Evolutionary conservation across 2,888 invertebrate genomes (phyloP).

Genomic region (Aspidiotus rigidus): DNA sequence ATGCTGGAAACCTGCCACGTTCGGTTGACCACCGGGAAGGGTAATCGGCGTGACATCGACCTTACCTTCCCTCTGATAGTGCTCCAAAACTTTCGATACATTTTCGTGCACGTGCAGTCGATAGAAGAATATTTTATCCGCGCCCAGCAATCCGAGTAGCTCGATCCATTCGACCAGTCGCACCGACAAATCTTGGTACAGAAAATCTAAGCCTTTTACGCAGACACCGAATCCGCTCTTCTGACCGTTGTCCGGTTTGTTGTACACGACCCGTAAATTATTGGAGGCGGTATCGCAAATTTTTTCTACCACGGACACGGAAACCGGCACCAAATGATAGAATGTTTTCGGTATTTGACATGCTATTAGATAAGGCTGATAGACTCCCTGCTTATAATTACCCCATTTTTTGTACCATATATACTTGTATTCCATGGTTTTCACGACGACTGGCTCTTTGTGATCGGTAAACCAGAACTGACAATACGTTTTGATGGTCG

Average conservation of each 20-base stretch:
- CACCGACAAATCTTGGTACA: conserved; percentile 81
- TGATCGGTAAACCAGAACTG: conserved; percentile 83
- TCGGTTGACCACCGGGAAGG: conserved; percentile 81
- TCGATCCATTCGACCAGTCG: conserved; percentile 92
- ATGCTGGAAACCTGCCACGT: conserved; percentile 78
- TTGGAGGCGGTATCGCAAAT: conserved; percentile 78
- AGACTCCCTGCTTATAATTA: conserved; percentile 80
- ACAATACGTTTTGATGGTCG: conserved; percentile 69
- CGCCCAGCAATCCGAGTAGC: conserved; percentile 71
- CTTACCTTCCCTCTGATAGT: conserved; percentile 56
- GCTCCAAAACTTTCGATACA: conserved; percentile 67
- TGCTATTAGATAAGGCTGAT: conserved; percentile 82
- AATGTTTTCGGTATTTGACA: conserved; percentile 70
- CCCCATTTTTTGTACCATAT: conserved; percentile 93
- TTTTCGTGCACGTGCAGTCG: conserved; percentile 80
- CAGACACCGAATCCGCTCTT: conserved; percentile 82
- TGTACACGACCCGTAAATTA: conserved; percentile 71
- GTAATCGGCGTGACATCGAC: conserved; percentile 71
- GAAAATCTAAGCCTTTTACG: conserved; percentile 86
- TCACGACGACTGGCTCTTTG: conserved; percentile 68
- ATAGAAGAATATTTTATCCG: conserved; percentile 85
- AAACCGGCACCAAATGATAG: conserved; percentile 64
- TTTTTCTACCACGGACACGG: conserved; percentile 75
- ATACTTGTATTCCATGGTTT: conserved; percentile 81
- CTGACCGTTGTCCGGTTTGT: conserved; percentile 54